phyloP scores from a whole-genome alignment of 1,140 invertebrate species.

The Bradysia coprophila region DNA sequence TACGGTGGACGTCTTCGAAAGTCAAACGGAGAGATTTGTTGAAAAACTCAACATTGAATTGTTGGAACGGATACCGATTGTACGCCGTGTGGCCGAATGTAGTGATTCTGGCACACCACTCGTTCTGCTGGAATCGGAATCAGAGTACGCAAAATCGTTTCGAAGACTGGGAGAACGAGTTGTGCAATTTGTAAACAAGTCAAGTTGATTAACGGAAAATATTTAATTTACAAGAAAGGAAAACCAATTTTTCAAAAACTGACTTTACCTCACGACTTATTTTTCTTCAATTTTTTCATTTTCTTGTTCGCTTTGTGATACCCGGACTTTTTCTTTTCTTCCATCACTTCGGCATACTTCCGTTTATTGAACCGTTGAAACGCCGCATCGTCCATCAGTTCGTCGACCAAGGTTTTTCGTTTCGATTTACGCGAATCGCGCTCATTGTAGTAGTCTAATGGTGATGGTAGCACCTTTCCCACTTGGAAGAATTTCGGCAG shows the following conservation, averaged over 20 bases:
- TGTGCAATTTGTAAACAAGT: conserved; percentile 4
- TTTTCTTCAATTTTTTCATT: conserved; percentile 20
- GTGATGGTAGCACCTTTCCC: conserved; percentile 52
- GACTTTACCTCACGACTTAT: neutral
- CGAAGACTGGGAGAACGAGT: conserved; percentile 7
- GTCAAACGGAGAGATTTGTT: conserved; percentile 30
- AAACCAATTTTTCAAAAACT: no score
- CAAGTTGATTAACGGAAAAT: no score
- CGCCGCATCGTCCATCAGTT: conserved; percentile 74
- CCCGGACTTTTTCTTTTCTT: conserved; percentile 39
- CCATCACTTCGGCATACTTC: conserved; percentile 61
- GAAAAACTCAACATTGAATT: conserved; percentile 32
- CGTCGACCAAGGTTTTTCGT: conserved; percentile 80
- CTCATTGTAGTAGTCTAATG: conserved; percentile 51
- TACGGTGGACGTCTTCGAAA: conserved; percentile 39
- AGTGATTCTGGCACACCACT: conserved; percentile 61
- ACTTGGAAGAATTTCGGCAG: conserved; percentile 88
- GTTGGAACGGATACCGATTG: conserved; percentile 56
- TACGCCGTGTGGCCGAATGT: conserved; percentile 44
- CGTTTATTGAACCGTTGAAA: conserved; percentile 72
- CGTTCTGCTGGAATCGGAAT: conserved; percentile 44
- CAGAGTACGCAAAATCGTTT: conserved; percentile 13
- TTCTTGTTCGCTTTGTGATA: conserved; percentile 16
- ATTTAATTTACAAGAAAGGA: no score
- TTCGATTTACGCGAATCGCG: conserved; percentile 70